Conservation (phyloP, 2,888 invertebrate genomes). For the Eurois occulta region DNA sequence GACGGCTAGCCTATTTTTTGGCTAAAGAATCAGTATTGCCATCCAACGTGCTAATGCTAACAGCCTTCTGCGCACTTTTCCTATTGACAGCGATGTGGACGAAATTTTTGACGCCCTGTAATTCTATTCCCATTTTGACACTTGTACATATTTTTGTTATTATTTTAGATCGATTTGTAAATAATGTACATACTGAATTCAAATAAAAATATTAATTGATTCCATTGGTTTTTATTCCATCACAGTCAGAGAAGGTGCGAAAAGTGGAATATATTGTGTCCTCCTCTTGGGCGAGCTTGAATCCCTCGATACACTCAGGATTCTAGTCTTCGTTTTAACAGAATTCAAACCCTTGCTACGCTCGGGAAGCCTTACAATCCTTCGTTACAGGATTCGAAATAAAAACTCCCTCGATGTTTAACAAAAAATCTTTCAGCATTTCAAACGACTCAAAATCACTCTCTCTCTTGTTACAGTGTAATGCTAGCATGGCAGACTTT, state of each 20-base stretch:
- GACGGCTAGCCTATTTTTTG: background rate
- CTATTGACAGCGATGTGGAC: too few relatives aligned
- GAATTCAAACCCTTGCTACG: too few relatives aligned
- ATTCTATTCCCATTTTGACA: too few relatives aligned
- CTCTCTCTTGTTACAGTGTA: conserved; percentile 80
- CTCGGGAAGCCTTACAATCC: too few relatives aligned
- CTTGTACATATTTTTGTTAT: too few relatives aligned
- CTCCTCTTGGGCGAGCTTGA: background rate
- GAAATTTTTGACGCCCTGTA: background rate
- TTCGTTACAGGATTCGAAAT: background rate
- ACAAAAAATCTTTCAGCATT: background rate
- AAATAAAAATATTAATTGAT: too few relatives aligned
- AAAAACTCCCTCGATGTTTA: background rate
- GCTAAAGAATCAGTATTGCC: background rate
- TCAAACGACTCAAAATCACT: conserved; percentile 7
- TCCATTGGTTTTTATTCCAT: too few relatives aligned
- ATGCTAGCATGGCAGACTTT: conserved; percentile 97
- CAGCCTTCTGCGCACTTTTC: too few relatives aligned
- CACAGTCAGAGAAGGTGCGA: too few relatives aligned
- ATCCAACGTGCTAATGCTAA: background rate
- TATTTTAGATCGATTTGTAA: too few relatives aligned
- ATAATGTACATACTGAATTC: too few relatives aligned
- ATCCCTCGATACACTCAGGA: background rate
- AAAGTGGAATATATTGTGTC: too few relatives aligned
- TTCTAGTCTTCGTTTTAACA: background rate